Conservation (phyloP, 1,140 invertebrate species). For the Procambarus clarkii region DNA sequence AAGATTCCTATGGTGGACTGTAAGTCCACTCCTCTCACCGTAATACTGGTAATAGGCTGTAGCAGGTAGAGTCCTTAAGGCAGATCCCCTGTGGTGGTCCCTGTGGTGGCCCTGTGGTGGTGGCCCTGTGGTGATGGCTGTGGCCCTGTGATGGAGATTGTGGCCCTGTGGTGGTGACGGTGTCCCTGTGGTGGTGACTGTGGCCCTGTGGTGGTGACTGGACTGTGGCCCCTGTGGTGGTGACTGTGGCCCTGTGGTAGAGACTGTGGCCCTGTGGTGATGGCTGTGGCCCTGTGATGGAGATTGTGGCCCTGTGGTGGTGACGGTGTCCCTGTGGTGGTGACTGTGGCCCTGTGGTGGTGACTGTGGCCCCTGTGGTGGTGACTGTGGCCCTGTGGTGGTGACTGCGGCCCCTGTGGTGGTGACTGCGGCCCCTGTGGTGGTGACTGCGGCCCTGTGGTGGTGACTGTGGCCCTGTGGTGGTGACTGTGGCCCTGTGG, state of each 20-base stretch:
- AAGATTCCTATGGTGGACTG: too few relatives aligned
- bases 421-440: too few relatives aligned
- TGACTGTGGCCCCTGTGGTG: not conserved
- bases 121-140: too few relatives aligned
- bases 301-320: not conserved
- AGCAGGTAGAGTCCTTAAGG: too few relatives aligned
- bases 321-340: not conserved
- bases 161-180: too few relatives aligned
- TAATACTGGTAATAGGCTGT: too few relatives aligned
- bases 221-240: not conserved
- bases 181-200: not conserved
- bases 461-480: not conserved
- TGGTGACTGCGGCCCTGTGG: not conserved
- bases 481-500: not conserved
- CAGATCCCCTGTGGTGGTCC: too few relatives aligned
- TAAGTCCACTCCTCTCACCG: too few relatives aligned
- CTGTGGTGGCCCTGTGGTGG: too few relatives aligned
- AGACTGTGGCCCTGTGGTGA: not conserved
- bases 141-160: too few relatives aligned
- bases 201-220: not conserved
- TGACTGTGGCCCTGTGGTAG: not conserved
- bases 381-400: not conserved
- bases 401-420: not conserved
- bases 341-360: not conserved
- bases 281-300: too few relatives aligned